Conservation (phyloP, 2,888 invertebrate genomes). For the Alloscopus bannaensis region DNA sequence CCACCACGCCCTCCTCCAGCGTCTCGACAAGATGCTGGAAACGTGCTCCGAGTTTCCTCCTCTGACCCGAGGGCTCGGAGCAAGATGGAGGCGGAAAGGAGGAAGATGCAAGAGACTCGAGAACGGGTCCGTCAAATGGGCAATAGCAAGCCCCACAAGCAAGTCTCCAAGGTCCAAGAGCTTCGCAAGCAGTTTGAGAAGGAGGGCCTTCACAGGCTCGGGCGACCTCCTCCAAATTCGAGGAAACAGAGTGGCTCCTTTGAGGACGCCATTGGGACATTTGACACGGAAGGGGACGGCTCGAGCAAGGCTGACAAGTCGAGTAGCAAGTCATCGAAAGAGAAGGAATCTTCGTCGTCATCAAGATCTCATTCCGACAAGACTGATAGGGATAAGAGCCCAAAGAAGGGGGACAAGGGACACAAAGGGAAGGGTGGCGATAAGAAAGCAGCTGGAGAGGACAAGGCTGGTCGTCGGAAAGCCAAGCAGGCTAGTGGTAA, state of each 20-base stretch:
- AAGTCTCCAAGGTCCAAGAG: slow-evolving; percentile 54
- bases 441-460: slow-evolving; percentile 18
- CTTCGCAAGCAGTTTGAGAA: slow-evolving; percentile 62
- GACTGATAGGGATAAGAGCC: slow-evolving; percentile 45
- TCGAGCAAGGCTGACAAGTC: slow-evolving; percentile 32
- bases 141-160: neutral
- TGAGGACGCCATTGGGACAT: slow-evolving; percentile 60
- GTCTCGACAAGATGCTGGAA: slow-evolving; percentile 42
- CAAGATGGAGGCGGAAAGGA: slow-evolving; percentile 23
- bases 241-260: slow-evolving; percentile 55
- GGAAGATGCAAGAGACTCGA: slow-evolving; percentile 24
- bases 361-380: slow-evolving; percentile 53
- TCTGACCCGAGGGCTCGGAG: slow-evolving; percentile 28
- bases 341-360: slow-evolving; percentile 24
- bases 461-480: neutral
- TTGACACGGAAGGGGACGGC: slow-evolving; percentile 1
- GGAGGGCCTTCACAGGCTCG: slow-evolving; percentile 57
- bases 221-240: slow-evolving; percentile 30
- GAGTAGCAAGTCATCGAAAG: slow-evolving; percentile 20
- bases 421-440: slow-evolving; percentile 28
- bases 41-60: slow-evolving; percentile 24
- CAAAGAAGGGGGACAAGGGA: slow-evolving; percentile 20
- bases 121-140: slow-evolving; percentile 39
- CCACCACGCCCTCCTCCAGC: neutral
- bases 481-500: neutral